Conservation (phyloP, 2,888 invertebrate genomes). For the Cephalotes varians region DNA sequence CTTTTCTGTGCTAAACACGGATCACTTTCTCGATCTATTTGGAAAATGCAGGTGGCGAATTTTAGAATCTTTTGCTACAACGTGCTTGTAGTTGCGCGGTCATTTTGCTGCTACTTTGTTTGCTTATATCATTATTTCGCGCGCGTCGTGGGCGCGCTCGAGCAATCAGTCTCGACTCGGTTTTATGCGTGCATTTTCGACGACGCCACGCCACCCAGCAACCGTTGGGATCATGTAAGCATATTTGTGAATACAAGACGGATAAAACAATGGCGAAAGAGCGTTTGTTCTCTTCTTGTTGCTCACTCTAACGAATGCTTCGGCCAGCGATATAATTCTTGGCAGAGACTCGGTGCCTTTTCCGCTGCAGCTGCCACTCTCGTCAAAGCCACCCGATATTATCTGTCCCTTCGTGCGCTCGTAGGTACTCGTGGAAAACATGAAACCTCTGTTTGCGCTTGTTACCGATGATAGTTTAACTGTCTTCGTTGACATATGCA, state of each 20-base stretch:
- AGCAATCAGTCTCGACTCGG: slow-evolving; percentile 49
- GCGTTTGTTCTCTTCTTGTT: slow-evolving; percentile 27
- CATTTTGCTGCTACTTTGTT: not conserved
- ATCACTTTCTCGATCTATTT: not conserved
- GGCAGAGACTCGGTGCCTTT: slow-evolving; percentile 54
- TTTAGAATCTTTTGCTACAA: not conserved
- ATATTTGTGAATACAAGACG: slow-evolving; percentile 8
- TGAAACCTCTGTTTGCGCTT: not conserved
- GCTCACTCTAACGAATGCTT: not conserved
- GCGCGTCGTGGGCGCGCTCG: not conserved
- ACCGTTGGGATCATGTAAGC: not conserved
- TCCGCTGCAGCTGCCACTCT: slow-evolving; percentile 57
- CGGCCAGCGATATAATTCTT: slow-evolving; percentile 52
- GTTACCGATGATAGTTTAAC: slow-evolving; percentile 7
- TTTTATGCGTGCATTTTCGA: slow-evolving; percentile 33
- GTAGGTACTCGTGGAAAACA: not conserved
- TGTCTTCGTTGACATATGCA: slow-evolving; percentile 6
- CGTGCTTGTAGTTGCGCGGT: not conserved
- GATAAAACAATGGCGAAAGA: slow-evolving; percentile 62
- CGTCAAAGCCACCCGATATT: slow-evolving; percentile 55
- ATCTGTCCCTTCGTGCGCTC: not conserved
- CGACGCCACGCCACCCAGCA: slow-evolving; percentile 15
- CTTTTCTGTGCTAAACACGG: slow-evolving; percentile 27
- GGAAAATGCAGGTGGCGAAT: slow-evolving; percentile 1
- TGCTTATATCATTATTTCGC: not conserved